Base-by-base conservation (phyloP, 2,888 invertebrate genomes). In the Sclerodermus sp. region DNA sequence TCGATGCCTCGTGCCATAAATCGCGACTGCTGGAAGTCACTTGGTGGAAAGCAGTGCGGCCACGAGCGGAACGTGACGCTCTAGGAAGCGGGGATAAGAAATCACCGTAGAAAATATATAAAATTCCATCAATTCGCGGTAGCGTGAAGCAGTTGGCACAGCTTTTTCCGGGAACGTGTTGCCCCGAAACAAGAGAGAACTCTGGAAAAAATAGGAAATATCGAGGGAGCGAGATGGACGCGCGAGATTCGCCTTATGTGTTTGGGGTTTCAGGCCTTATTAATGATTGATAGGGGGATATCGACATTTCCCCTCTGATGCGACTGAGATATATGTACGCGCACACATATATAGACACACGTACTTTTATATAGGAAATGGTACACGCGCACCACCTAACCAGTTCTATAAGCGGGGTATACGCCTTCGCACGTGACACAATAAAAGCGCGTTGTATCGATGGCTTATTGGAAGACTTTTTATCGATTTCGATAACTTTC, bases 241-340 rank as follows among this genome's bases (percentile, higher is more conserved):
- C 23, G 8, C 23, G 44, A 49, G 58, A 52, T 55, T 56, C 62
- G 61, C 65, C 70, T 73, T 71, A 71, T 23, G 67, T 75, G 68
- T 77, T 73, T 71, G 74, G 76, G 76, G 75, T 75, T 76, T 74
- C 69, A 68, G 73, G 70, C 70, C 75, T 76, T 77, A 77, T 77
- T 77, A 77, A 77, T 77, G 77, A 77, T 77, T 77, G 77, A 77
- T 77, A 70, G 75, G 67, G 69, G 74, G 75, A 77, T 77, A 77
- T 77, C 73, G 76, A 76, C 73, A 68, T 75, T 73, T 69, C 75
- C 73, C 77, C 74, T 75, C n/a, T n/a, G n/a, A n/a, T n/a, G n/a
- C n/a, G n/a, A n/a, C n/a, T n/a, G n/a, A n/a, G n/a, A n/a, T n/a
- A n/a, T n/a, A n/a, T n/a, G n/a, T n/a, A n/a, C n/a, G n/a, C n/a